Conservation (phyloP, 2,113 vertebrate species). For the Tylochromis polylepis region DNA sequence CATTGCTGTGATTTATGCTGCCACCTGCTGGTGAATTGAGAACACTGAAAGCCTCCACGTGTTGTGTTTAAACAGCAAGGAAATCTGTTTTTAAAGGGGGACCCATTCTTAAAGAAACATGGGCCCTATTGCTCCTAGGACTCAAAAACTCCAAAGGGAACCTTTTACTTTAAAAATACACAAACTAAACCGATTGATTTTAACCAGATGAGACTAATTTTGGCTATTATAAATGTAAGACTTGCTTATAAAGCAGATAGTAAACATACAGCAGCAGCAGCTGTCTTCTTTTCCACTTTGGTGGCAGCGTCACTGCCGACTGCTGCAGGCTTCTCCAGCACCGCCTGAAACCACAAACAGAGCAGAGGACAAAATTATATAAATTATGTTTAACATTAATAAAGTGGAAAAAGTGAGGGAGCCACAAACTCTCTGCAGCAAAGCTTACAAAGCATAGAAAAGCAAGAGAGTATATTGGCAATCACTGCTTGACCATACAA, state of each 20-base stretch:
- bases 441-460: neutral
- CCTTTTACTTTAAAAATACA: neutral
- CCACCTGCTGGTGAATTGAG: neutral
- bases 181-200: neutral
- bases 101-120: neutral
- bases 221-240: neutral
- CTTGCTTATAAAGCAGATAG: neutral
- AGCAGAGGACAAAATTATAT: neutral
- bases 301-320: conserved; percentile 10
- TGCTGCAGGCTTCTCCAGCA: conserved; percentile 57
- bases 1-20: neutral
- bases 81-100: neutral
- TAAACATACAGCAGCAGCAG: conserved; percentile 17
- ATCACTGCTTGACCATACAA: neutral
- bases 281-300: conserved; percentile 30
- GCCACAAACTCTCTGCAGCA: neutral
- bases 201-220: neutral
- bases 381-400: neutral
- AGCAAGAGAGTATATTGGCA: neutral
- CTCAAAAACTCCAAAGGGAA: neutral
- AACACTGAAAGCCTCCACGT: neutral
- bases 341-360: conserved; percentile 29
- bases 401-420: neutral
- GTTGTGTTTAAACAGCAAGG: neutral
- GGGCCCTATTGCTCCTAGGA: neutral